These are phyloP conservation scores for Styela clava DNA, from an alignment of 23 tunicate genomes.

Conservation along the genomic window DNA sequence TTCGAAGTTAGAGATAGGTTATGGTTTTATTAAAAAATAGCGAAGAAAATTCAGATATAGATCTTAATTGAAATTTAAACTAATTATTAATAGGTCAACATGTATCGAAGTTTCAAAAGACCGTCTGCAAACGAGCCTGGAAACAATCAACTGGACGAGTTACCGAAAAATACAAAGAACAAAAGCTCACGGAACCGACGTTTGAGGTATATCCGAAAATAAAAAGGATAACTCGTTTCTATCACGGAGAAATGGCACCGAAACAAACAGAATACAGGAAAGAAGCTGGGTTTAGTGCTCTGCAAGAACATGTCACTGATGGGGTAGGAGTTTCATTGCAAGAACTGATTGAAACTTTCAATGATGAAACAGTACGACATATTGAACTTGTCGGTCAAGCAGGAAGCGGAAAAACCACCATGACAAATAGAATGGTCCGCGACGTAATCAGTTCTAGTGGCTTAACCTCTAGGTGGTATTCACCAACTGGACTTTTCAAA, in stretches of 20 bases:
- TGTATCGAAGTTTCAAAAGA: too few relatives aligned
- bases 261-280: not conserved
- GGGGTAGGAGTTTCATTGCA: not conserved
- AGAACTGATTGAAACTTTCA: too few relatives aligned
- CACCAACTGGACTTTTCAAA: not conserved
- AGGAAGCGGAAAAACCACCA: constrained; percentile 1
- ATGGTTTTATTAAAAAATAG: too few relatives aligned
- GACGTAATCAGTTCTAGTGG: not conserved
- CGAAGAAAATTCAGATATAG: too few relatives aligned
- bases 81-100: too few relatives aligned
- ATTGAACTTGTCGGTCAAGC: not conserved
- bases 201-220: constrained; percentile 8
- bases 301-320: not conserved
- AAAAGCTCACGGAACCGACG: not conserved
- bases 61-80: too few relatives aligned
- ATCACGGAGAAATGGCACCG: not conserved
- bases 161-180: not conserved
- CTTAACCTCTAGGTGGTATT: too few relatives aligned
- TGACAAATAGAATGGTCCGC: not conserved
- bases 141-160: too few relatives aligned
- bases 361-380: too few relatives aligned
- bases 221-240: not conserved
- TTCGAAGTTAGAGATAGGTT: too few relatives aligned
- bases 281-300: too few relatives aligned
- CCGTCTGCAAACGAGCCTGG: too few relatives aligned